Percentiles rank a stretch among this genome's conserved stretches.
Conservation (phyloP, 2,113 vertebrate species). For the Ammodytes marinus region DNA sequence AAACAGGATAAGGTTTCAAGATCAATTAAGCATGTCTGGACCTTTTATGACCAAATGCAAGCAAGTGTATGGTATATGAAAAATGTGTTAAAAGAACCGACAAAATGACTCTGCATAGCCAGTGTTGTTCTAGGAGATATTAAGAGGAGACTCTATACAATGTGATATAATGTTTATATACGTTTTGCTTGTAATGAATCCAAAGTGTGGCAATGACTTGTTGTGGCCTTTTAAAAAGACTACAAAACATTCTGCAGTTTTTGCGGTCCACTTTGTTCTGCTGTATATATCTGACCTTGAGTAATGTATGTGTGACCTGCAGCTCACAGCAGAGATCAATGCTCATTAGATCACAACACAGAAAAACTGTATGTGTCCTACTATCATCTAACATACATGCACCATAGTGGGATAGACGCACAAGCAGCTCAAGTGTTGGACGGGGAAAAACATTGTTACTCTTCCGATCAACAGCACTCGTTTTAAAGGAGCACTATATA, state of each 20-base stretch:
- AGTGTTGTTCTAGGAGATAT: neutral
- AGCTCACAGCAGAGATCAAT: conserved; percentile 29
- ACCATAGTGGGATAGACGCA: neutral
- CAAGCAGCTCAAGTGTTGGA: neutral
- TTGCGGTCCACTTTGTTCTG: neutral
- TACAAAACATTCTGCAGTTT: neutral
- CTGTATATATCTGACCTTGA: conserved; percentile 13
- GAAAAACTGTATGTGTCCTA: conserved; percentile 4
- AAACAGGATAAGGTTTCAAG: neutral
- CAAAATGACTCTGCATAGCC: neutral
- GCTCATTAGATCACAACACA: conserved; percentile 44
- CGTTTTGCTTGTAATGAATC: neutral
- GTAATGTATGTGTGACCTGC: conserved; percentile 8
- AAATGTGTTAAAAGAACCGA: neutral
- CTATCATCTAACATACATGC: conserved; percentile 8
- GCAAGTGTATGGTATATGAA: neutral
- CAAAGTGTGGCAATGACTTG: neutral
- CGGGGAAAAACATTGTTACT: neutral
- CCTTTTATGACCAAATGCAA: neutral
- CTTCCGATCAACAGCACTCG: neutral
- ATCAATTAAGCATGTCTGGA: neutral
- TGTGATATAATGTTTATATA: neutral
- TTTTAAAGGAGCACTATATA: too few species aligned
- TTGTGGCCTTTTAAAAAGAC: conserved; percentile 9
- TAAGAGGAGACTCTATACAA: neutral